Evolutionary conservation across 2,888 invertebrate species (phyloP).

Genomic region (Lasius fuliginosus): DNA sequence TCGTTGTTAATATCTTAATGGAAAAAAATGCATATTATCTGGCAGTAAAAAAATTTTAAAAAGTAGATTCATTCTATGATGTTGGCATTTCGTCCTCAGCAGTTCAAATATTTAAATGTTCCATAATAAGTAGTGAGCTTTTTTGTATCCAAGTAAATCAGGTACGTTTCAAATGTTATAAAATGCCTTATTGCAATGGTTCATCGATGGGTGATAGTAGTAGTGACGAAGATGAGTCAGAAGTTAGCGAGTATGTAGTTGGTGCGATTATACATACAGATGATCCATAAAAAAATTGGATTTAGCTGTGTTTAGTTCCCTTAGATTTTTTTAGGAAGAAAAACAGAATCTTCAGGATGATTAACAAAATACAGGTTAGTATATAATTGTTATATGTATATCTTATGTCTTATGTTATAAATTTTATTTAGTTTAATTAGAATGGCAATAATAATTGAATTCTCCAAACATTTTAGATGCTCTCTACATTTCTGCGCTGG

Average conservation of each 20-base stretch:
- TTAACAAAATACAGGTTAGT: slow-evolving; percentile 18
- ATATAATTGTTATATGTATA: slow-evolving; percentile 3
- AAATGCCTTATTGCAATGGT: slow-evolving; percentile 11
- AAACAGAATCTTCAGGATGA: neutral
- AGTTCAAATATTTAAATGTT: slow-evolving; percentile 13
- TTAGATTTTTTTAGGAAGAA: slow-evolving; percentile 1
- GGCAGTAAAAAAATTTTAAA: slow-evolving; percentile 11
- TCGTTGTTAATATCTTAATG: slow-evolving; percentile 24
- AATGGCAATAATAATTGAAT: neutral
- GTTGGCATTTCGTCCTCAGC: neutral
- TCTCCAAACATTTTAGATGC: slow-evolving; percentile 8
- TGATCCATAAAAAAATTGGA: neutral
- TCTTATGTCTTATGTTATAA: too few species aligned
- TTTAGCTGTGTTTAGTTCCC: slow-evolving; percentile 4
- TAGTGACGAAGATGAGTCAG: slow-evolving; percentile 1
- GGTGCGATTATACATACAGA: slow-evolving; percentile 1
- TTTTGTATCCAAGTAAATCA: neutral
- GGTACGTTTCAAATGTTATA: neutral
- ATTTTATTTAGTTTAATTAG: neutral
- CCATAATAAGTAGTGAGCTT: neutral
- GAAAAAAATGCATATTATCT: neutral
- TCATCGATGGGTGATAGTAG: neutral
- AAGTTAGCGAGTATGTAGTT: slow-evolving; percentile 16
- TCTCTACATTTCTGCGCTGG: neutral
- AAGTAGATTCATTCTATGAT: slow-evolving; percentile 14